Evolutionary conservation across 2,888 invertebrate species (phyloP).

Genomic region (Polia nebulosa): DNA sequence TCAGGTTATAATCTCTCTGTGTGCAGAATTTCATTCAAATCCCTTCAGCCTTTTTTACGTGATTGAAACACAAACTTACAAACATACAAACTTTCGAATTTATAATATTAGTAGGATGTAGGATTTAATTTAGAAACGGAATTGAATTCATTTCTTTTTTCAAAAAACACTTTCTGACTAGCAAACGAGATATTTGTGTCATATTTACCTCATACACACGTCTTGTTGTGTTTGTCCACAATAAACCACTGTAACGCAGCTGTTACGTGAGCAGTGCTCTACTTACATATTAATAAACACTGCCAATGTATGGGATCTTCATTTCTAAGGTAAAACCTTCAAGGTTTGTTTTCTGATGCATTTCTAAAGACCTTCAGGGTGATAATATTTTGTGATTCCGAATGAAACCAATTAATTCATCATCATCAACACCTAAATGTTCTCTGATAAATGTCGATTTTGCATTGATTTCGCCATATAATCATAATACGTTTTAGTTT

Average conservation of each 20-base stretch:
- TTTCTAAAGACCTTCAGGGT: too few relatives aligned
- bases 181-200: slow-evolving; percentile 6
- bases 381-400: neutral
- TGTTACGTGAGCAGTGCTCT: slow-evolving; percentile 4
- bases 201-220: slow-evolving; percentile 9
- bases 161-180: neutral
- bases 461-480: too few relatives aligned
- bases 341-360: neutral
- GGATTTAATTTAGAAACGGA: too few relatives aligned
- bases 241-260: slow-evolving; percentile 13
- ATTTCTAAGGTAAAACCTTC: neutral
- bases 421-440: neutral
- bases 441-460: neutral
- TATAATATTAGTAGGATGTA: too few relatives aligned
- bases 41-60: too few relatives aligned
- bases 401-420: neutral
- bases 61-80: too few relatives aligned
- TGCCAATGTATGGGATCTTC: neutral
- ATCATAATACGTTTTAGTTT: too few relatives aligned
- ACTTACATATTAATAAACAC: slow-evolving; percentile 17
- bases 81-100: too few relatives aligned
- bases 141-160: too few relatives aligned
- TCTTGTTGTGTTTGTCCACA: slow-evolving; percentile 20
- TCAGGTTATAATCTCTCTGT: too few relatives aligned
- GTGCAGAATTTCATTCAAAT: too few relatives aligned